Evolutionary conservation across 2,113 vertebrate species (phyloP), one percentile per base, ranked within the genome.

Genomic region (Leucoraja erinaceus): DNA sequence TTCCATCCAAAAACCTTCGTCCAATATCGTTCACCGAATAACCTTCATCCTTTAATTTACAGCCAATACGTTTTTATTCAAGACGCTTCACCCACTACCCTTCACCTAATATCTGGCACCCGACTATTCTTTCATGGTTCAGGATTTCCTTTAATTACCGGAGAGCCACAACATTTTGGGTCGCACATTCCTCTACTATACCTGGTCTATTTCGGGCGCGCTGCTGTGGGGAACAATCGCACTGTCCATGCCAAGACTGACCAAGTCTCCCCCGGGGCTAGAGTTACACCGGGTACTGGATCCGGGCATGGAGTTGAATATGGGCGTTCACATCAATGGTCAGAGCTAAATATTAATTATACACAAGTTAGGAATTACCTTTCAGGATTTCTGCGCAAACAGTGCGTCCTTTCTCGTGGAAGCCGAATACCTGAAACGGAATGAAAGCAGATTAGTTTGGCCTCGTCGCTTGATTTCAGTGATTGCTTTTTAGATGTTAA

Each of bases 391-490:
- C 12, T 68, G 1, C 38, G 72, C 66, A 70, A 10, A 25, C 68
- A 0, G 9, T 22, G 33, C 5, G 31, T 6, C 38, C 47, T 28
- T 72, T 31, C 22, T 74, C 38, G 8, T 6, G 66, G 12, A 33
- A 66, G 11, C 54, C 38, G 90, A 91, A 68, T 12, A 74, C 72
- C 90, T 91, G 90, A 25, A 91, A 91, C 66, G 70, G 68, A 91
- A 18, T 47, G 47, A 91, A 20, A 91, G 10, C 10, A 54, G 0
- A 22, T 66, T 59, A 90, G 63, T 70, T 68, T 38, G 59, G 33
- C 47, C 8, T n/a, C 12, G 18, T 10, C 22, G 1, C 20, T 83
- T 12, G 79, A 7, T 83, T 83, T 83, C 9, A 4, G 54, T 63
- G 3, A 18, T 63, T 28, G 22, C 10, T 25, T 61, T 54, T 54